Percentiles rank a stretch among this genome's conserved stretches.
Conservation (phyloP, 2,113 vertebrate species). For the Trogon surrucura region DNA sequence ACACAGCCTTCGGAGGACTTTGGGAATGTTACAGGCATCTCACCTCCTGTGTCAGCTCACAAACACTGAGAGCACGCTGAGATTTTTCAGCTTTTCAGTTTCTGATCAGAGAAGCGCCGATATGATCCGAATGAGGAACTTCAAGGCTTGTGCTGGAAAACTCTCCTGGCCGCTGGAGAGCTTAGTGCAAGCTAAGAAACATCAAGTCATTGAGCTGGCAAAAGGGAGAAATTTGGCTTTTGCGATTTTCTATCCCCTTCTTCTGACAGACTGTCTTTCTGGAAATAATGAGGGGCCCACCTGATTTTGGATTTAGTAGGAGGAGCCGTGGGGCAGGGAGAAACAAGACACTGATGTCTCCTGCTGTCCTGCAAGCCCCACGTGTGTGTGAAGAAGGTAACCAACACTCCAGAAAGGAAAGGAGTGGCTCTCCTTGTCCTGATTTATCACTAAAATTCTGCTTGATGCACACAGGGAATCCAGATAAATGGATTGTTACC, state of each 20-base stretch:
- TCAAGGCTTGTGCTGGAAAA: neutral
- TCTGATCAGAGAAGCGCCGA: no score
- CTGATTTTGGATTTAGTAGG: neutral
- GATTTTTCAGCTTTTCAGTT: neutral
- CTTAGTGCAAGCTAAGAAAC: neutral
- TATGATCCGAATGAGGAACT: neutral
- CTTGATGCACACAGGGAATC: neutral
- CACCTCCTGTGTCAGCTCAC: neutral
- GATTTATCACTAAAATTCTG: neutral
- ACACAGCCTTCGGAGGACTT: neutral
- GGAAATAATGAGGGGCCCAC: neutral
- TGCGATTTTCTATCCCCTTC: neutral
- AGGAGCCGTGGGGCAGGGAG: neutral
- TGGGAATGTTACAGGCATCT: fast-evolving
- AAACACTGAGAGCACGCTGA: neutral
- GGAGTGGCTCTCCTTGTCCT: neutral
- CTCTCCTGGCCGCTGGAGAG: neutral
- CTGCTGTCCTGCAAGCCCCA: neutral
- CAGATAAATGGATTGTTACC: neutral
- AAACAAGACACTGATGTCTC: neutral
- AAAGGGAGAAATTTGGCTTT: neutral
- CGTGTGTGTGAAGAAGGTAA: neutral
- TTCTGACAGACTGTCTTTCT: neutral
- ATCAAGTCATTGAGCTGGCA: neutral
- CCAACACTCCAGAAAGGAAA: neutral